Base-by-base conservation (phyloP, 1,140 invertebrate species). In the Forficula auricularia region DNA sequence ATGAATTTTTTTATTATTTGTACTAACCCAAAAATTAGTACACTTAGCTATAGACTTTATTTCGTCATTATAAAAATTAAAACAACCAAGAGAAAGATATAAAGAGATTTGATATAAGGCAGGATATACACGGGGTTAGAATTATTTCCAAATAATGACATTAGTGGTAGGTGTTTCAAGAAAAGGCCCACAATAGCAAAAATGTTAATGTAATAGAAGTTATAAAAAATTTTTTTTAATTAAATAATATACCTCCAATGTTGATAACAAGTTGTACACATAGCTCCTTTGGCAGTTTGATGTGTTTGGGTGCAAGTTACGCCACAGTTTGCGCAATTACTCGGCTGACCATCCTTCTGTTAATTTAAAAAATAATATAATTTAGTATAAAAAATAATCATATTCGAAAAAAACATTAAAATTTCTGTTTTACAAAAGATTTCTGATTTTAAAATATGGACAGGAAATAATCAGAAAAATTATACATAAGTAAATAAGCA, bases 181-280 rank as follows among this genome's bases (percentile, higher is more conserved):
- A n/a, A n/a, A n/a, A n/a, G n/a, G n/a, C n/a, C n/a, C n/a, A n/a
- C n/a, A n/a, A n/a, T n/a, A n/a, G n/a, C n/a, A n/a, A n/a, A n/a
- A n/a, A n/a, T n/a, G n/a, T n/a, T n/a, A n/a, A n/a, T n/a, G n/a
- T n/a, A n/a, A n/a, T n/a, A n/a, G n/a, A n/a, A n/a, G n/a, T n/a
- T n/a, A n/a, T n/a, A n/a, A n/a, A n/a, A n/a, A n/a, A n/a, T n/a
- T n/a, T n/a, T n/a, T n/a, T n/a, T n/a, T n/a, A n/a, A n/a, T n/a
- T n/a, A n/a, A n/a, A n/a, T n/a, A n/a, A n/a, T 49, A 42, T 40
- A 82, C 78, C 75, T 80, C 73, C 75, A 80, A 62, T 82, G 79
- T 57, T 77, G 73, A 64, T 75, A 79, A 61, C 82, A 85, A 51
- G 76, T 77, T 58, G 73, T 71, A 67, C 82, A 86, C 57, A 82